Base-by-base conservation (phyloP, 2,888 invertebrate genomes). In the Flabesymbios commensalis region DNA sequence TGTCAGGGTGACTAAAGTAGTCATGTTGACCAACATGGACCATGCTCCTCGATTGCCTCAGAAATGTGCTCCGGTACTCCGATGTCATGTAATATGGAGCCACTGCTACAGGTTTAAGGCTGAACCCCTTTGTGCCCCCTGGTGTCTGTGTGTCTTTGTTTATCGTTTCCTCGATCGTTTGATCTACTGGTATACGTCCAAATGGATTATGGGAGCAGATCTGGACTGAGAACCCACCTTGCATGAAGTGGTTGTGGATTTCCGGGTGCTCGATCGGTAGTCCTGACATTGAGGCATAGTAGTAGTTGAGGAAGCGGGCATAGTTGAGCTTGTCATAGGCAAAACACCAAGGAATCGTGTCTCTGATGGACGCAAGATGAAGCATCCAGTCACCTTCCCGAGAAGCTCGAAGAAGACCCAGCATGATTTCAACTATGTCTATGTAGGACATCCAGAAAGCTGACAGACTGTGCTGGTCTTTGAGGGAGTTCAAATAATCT, bases 301-400 rank as follows among this genome's bases (percentile, higher is more conserved):
- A 71, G 3, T 41, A 29, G 32, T 64, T 26, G 17, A 72, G 42
- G 45, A 67, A 72, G 10, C 69, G 32, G 19, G 72, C 66, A 52
- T 72, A 71, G 52, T 72, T 72, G 4, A 64, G 24, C 17, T 48
- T 61, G 49, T 72, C 68, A 54, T 70, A 70, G 3, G 70, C 71
- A 60, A 72, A 72, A 39, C 60, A 63, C 66, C 66, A 72, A 5
- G 64, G 71, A 29, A 71, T 64, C 63, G 71, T 59, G 2, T 3
- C 19, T 10, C 57, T 14, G n/a, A 71, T 63, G 3, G 59, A 33
- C 28, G 32, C 19, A 1, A 72, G 61, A 43, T 70, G 71, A 19
- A 70, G n/a, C 10, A 47, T 17, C 66, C 67, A 69, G 51, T 65
- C 55, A 2, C 66, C 71, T 42, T 69, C 68, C 10, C 66, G 43